phyloP scores from a whole-genome alignment of 2,888 invertebrate genomes.

The Fragum whitleyi region DNA sequence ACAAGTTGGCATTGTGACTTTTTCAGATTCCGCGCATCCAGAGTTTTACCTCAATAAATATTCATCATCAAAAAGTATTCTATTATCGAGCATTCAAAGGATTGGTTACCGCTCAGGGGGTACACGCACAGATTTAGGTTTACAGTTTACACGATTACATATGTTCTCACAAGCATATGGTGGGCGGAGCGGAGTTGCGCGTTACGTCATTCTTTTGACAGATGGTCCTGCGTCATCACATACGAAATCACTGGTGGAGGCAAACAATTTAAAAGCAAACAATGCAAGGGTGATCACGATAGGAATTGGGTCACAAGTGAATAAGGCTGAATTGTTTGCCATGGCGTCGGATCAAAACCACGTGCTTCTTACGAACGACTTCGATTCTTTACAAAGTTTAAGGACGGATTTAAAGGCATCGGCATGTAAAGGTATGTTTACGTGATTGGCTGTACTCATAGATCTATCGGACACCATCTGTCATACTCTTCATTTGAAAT shows the following conservation, averaged over 20 bases:
- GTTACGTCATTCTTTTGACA: constrained; percentile 67
- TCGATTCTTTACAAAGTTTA: constrained; percentile 46
- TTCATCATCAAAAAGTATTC: constrained; percentile 41
- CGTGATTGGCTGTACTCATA: too few relatives aligned
- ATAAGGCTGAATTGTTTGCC: constrained; percentile 62
- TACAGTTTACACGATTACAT: constrained; percentile 56
- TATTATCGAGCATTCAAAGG: constrained; percentile 64
- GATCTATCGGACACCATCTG: too few relatives aligned
- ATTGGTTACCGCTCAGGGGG: constrained; percentile 57
- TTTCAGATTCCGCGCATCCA: constrained; percentile 58
- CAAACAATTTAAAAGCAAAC: constrained; percentile 57
- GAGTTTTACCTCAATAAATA: constrained; percentile 72
- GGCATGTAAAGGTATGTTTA: constrained; percentile 50
- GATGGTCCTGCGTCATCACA: constrained; percentile 64
- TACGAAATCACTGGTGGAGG: constrained; percentile 57
- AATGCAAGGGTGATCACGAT: constrained; percentile 61
- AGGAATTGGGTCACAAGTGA: constrained; percentile 66
- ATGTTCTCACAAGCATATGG: constrained; percentile 60
- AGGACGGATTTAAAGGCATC: constrained; percentile 36
- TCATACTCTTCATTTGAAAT: too few relatives aligned
- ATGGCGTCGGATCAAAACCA: constrained; percentile 60
- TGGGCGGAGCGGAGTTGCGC: constrained; percentile 51
- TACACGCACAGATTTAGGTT: constrained; percentile 61
- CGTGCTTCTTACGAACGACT: constrained; percentile 44
- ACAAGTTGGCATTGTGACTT: constrained; percentile 71